A percentile compares a stretch with the other conserved stretches of the same genome.
Evolutionary conservation across 2,888 invertebrate genomes (phyloP).

Genomic region (Ganaspis brasiliensis): DNA sequence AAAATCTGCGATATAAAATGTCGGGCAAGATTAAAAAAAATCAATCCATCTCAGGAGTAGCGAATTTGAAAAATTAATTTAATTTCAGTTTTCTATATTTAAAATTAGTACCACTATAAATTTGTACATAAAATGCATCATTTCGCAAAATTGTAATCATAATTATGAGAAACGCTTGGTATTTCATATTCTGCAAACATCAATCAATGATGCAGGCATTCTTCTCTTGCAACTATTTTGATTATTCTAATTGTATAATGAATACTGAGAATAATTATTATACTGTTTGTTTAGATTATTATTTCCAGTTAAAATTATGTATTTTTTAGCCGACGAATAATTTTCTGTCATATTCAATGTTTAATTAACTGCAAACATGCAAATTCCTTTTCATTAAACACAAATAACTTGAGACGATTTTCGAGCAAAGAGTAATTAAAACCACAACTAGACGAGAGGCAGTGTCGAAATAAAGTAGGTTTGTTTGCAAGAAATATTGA

Average conservation of each 20-base stretch:
- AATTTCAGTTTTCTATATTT: too few relatives aligned
- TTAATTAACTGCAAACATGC: neutral
- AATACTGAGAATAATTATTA: too few relatives aligned
- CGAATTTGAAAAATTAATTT: too few relatives aligned
- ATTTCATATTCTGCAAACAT: neutral
- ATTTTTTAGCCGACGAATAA: neutral
- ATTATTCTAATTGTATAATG: too few relatives aligned
- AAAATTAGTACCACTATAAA: too few relatives aligned
- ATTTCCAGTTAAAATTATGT: too few relatives aligned
- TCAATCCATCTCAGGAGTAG: too few relatives aligned
- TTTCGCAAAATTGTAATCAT: too few relatives aligned
- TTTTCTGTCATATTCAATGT: neutral
- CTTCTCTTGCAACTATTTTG: neutral
- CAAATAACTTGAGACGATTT: neutral
- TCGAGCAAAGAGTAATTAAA: neutral
- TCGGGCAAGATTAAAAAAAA: too few relatives aligned
- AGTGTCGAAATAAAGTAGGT: neutral
- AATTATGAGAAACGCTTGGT: neutral
- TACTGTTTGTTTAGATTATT: neutral
- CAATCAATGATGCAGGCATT: constrained; percentile 1
- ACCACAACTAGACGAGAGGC: neutral
- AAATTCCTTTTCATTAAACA: neutral
- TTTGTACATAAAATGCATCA: too few relatives aligned
- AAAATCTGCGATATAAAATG: too few relatives aligned
- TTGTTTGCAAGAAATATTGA: neutral